phyloP scores from a whole-genome alignment of 2,113 vertebrate genomes.

The Sinocyclocheilus rhinocerous region DNA sequence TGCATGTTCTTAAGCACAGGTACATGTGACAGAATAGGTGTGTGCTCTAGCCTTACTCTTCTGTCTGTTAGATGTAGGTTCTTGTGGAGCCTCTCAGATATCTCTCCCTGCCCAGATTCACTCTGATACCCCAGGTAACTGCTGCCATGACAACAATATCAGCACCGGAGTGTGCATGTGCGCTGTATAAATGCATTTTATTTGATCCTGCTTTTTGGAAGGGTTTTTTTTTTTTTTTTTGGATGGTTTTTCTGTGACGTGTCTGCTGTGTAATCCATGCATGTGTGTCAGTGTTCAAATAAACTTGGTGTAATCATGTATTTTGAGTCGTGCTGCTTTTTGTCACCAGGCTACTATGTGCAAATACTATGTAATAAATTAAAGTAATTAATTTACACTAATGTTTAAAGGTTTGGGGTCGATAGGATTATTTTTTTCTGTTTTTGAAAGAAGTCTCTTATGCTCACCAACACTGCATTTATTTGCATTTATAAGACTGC shows the following conservation, averaged over 20 bases:
- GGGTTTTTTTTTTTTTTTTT: too few species aligned
- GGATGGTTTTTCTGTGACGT: background rate
- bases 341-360: background rate
- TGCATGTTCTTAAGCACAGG: background rate
- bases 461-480: background rate
- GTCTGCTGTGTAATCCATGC: constrained; percentile 15
- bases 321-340: background rate
- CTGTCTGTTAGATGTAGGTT: constrained; percentile 80
- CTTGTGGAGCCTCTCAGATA: constrained; percentile 78
- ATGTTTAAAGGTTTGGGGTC: background rate
- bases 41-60: constrained; percentile 57
- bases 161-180: constrained; percentile 12
- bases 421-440: background rate
- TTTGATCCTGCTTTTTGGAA: background rate
- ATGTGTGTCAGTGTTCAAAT: constrained; percentile 45
- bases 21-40: background rate
- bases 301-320: background rate
- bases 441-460: background rate
- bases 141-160: constrained; percentile 63
- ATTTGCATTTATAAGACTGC: background rate
- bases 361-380: too few species aligned
- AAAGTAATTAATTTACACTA: background rate
- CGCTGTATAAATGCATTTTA: background rate
- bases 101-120: constrained; percentile 79
- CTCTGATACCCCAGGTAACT: constrained; percentile 84